A percentile compares a stretch with the other conserved stretches of the same genome.
Conservation (phyloP, 2,797 vertebrate species). For the Lepus townsendii region DNA sequence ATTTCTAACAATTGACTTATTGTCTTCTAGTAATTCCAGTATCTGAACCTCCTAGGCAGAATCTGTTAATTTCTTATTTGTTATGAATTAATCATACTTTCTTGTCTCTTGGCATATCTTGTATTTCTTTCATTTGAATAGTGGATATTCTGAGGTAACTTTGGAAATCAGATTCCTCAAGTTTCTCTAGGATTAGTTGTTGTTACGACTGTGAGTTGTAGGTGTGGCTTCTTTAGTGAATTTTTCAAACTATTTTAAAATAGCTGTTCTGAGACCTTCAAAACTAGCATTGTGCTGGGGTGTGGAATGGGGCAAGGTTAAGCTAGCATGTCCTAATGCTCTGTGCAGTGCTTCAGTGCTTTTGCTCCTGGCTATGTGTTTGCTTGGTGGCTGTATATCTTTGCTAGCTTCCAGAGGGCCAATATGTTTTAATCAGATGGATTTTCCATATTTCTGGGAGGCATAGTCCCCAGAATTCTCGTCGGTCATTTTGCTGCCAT, state of each 20-base stretch:
- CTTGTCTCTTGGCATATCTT: background rate
- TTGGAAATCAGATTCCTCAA: background rate
- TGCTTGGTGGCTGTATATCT: background rate
- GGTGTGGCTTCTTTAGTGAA: background rate
- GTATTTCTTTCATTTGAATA: background rate
- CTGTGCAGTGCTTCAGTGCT: background rate
- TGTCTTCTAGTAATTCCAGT: background rate
- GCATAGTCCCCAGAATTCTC: background rate
- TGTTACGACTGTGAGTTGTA: background rate
- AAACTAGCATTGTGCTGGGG: background rate
- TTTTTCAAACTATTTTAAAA: background rate
- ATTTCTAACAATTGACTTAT: background rate
- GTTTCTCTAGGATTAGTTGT: background rate
- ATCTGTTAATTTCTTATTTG: background rate
- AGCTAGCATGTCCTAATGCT: background rate
- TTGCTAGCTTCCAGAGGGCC: background rate
- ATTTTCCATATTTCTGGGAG: background rate
- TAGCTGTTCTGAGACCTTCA: background rate
- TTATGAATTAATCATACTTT: background rate
- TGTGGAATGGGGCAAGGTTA: background rate
- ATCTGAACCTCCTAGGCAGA: background rate
- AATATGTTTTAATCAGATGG: background rate
- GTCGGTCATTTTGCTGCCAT: background rate
- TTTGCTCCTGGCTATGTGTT: background rate
- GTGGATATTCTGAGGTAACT: background rate